Evolutionary conservation across 2,797 vertebrate species (phyloP), one percentile per base, ranked within the genome.

Genomic region (Garrulus glandarius): DNA sequence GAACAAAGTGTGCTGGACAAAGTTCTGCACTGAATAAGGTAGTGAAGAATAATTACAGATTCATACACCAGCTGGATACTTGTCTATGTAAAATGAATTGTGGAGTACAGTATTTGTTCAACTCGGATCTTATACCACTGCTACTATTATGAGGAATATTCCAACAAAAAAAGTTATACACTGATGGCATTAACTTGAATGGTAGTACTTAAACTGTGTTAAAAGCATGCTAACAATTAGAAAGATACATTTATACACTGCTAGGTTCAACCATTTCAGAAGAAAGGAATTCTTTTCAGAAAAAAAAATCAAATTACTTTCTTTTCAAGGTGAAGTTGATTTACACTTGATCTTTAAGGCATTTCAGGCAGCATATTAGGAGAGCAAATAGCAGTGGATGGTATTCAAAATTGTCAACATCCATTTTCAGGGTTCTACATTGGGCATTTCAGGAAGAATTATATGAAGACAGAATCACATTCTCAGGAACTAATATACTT

Each of bases 401-500:
- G 53, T 77, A 81, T 76, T 95, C 65, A 82, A 71, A 96, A 81
- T 43, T 57, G 47, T 86, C 77, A 92, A 52, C 65, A 91, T 85
- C 56, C 55, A 86, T 93, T 95, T 96, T 91, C 91, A 84, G 75
- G 11, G 30, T 36, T 89, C 75, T 89, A 67, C 36, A 81, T 1
- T 80, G 83, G 94, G 30, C 36, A 68, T 55, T 49, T 93, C 47
- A 63, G 47, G 60, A 93, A 97, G 71, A 93, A 94, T 95, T 95
- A 79, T 74, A 67, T 71, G 70, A 77, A 84, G 81, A 91, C 70
- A 87, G 84, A 97, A 92, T 55, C 67, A 60, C 53, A 82, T 87
- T 95, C 91, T 93, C 50, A 76, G 87, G 78, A 82, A 95, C 94
- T 92, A 94, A 93, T 92, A 95, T 77, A 39, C 65, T 95, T 96